Base-by-base conservation (phyloP, 2,113 vertebrate genomes). In the Podiceps cristatus region DNA sequence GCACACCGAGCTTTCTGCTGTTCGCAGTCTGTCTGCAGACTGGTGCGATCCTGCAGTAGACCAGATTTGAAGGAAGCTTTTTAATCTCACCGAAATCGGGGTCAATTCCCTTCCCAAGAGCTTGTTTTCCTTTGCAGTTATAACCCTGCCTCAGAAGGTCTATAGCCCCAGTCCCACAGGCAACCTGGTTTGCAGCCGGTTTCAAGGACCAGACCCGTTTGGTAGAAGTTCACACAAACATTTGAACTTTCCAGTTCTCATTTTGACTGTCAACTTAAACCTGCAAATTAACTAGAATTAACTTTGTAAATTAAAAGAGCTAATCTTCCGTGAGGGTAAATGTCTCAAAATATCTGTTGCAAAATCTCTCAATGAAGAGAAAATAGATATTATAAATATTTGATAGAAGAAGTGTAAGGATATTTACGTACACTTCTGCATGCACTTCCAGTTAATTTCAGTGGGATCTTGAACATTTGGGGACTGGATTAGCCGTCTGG, bases 141-240 rank as follows among this genome's bases (percentile, higher is more conserved):
- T 6, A 19, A 19, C n/a, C 3, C 5, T 68, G 9, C 5, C 20
- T 47, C 8, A 9, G 66, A 77, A 79, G 29, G 12, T 35, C 7
- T n/a, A 5, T 6, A 59, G 7, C 23, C 19, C 24, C 29, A 52
- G 24, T 47, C 37, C 20, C 18, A 60, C 0, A 0, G 42, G 14
- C 40, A 88, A 20, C 15, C 9, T 49, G 22, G 5, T 45, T 86
- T 63, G 20, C 16, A 11, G 5, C 22, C 9, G 2, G 2, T 91
- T 81, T 81, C 52, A 59, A 60, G 20, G 55, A 62, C 22, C 7
- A 27, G 25, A 44, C 20, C 4, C 6, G 5, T 62, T 53, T 78
- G 29, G 8, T 25, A 53, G 33, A 50, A 0, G 0, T 42, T 75
- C 24, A 74, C 13, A 20, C 1, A 55, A 77, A 33, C 25, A 10